Evolutionary conservation across 2,113 vertebrate genomes (phyloP).

Genomic region (Pterocles orientalis): DNA sequence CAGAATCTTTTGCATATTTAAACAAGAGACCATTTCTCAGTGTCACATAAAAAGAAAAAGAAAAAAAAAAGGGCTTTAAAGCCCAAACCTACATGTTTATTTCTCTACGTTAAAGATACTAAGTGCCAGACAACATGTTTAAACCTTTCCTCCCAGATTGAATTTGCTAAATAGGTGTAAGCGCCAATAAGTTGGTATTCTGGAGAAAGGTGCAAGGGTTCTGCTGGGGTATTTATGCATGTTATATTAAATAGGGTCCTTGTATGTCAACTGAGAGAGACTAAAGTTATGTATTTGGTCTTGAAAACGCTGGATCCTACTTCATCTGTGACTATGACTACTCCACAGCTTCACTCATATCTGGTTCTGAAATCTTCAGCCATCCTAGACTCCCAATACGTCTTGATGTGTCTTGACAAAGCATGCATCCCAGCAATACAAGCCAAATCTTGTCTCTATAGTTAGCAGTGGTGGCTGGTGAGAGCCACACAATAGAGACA

Average conservation of each 20-base stretch:
- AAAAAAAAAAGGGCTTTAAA: not conserved
- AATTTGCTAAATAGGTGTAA: not conserved
- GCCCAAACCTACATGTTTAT: not conserved
- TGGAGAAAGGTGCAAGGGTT: not conserved
- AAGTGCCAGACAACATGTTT: not conserved
- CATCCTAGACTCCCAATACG: rapidly evolving
- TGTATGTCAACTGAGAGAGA: not conserved
- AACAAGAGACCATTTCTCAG: not conserved
- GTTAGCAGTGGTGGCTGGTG: not conserved
- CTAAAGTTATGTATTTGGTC: not conserved
- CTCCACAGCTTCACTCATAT: rapidly evolving
- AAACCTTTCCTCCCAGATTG: not conserved
- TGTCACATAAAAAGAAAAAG: not conserved
- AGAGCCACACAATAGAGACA: too few relatives aligned
- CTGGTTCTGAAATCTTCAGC: not conserved
- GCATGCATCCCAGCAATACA: not conserved
- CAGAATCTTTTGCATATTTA: not conserved
- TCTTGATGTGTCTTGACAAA: rapidly evolving
- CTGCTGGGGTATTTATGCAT: not conserved
- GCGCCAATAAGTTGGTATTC: not conserved
- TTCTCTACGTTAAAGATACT: not conserved
- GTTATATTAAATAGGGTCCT: not conserved
- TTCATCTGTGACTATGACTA: not conserved
- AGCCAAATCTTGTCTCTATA: not conserved
- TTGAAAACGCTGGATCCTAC: not conserved